These are phyloP conservation scores for Drosophila demipolita DNA, from an alignment of 2,888 invertebrate genomes.

Conservation along the genomic window DNA sequence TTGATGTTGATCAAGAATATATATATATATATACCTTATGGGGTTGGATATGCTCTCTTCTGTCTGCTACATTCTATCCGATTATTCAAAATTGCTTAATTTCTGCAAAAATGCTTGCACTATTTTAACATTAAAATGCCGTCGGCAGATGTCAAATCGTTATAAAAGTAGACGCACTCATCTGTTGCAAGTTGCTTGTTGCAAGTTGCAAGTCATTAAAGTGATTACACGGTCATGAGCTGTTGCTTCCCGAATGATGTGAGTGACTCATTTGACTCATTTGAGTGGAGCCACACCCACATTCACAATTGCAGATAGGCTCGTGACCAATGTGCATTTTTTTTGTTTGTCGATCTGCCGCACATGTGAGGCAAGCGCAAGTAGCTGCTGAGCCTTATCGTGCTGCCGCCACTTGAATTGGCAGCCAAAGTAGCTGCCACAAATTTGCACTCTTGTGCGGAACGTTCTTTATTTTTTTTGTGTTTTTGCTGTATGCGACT, in stretches of 20 bases:
- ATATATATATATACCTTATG: neutral
- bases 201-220: slow-evolving; percentile 11
- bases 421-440: slow-evolving; percentile 56
- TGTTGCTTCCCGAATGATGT: slow-evolving; percentile 11
- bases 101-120: neutral
- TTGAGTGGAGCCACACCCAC: slow-evolving; percentile 33
- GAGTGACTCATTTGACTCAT: slow-evolving; percentile 57
- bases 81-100: neutral
- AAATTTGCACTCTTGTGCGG: slow-evolving; percentile 69
- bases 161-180: neutral
- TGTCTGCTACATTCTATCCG: rapidly evolving
- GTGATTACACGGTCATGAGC: slow-evolving; percentile 4
- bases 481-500: slow-evolving; percentile 35
- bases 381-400: slow-evolving; percentile 8
- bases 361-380: slow-evolving; percentile 32
- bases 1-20: neutral
- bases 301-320: slow-evolving; percentile 17
- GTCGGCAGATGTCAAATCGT: slow-evolving; percentile 5
- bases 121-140: neutral
- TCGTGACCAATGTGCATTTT: slow-evolving; percentile 62
- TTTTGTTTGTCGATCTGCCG: slow-evolving; percentile 35
- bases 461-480: slow-evolving; percentile 36
- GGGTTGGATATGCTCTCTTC: neutral
- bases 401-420: slow-evolving; percentile 18
- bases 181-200: slow-evolving; percentile 7